A percentile compares a stretch with the other conserved stretches of the same genome.
phyloP scores from a whole-genome alignment of 2,113 vertebrate genomes.

The Ellobius talpinus region DNA sequence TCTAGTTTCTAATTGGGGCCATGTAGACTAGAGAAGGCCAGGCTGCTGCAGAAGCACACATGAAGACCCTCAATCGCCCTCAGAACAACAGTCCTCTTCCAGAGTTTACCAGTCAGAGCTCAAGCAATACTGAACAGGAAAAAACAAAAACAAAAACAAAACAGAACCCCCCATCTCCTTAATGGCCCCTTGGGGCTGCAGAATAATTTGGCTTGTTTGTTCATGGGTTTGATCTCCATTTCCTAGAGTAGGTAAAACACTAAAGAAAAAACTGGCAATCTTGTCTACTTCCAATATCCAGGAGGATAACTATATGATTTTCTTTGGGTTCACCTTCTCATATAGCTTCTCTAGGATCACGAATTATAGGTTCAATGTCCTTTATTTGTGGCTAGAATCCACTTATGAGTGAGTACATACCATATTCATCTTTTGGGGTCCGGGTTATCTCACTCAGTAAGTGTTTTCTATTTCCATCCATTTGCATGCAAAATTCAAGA shows the following conservation, averaged over 20 bases:
- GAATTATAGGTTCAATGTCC: too few relatives aligned
- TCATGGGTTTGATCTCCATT: not conserved
- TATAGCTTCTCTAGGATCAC: too few relatives aligned
- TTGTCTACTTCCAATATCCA: too few relatives aligned
- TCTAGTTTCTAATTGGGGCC: not conserved
- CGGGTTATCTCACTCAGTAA: too few relatives aligned
- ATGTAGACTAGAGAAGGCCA: not conserved
- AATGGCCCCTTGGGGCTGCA: not conserved
- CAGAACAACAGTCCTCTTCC: not conserved
- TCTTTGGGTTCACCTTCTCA: too few relatives aligned
- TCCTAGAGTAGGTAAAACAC: not conserved
- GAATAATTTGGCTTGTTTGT: not conserved
- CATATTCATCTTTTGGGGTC: too few relatives aligned
- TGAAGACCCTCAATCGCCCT: not conserved
- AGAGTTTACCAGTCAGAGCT: not conserved
- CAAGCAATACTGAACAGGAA: not conserved
- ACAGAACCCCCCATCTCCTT: not conserved
- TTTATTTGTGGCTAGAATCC: too few relatives aligned
- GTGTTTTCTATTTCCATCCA: too few relatives aligned
- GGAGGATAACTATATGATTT: too few relatives aligned
- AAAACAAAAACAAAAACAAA: not conserved
- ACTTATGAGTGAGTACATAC: too few relatives aligned
- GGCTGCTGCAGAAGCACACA: not conserved
- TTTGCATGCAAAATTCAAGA: too few relatives aligned
- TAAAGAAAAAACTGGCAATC: not conserved